These are phyloP conservation scores for Phengaris arion DNA, from an alignment of 2,888 invertebrate genomes.

Conservation along the genomic window DNA sequence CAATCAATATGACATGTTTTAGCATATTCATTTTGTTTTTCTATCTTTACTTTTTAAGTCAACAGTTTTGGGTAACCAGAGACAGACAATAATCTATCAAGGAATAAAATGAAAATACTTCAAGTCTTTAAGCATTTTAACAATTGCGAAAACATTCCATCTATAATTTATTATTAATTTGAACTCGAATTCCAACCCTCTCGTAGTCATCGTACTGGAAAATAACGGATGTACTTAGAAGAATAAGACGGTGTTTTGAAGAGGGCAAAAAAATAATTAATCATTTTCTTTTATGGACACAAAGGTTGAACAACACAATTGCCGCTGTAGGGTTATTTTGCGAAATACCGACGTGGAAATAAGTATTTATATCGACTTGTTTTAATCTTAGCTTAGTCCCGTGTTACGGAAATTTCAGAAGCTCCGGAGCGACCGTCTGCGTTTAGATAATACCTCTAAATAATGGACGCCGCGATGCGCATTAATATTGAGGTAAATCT, in stretches of 20 bases:
- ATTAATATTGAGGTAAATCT: constrained; percentile 79
- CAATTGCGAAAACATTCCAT: constrained; percentile 46
- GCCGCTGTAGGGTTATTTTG: constrained; percentile 66
- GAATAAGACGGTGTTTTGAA: constrained; percentile 77
- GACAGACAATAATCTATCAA: neutral
- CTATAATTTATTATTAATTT: constrained; percentile 74
- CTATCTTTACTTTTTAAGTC: neutral
- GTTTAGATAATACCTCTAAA: constrained; percentile 71
- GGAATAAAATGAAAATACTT: neutral
- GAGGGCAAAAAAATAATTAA: constrained; percentile 77
- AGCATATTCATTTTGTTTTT: neutral
- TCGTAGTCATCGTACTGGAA: constrained; percentile 74
- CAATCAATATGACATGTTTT: no score
- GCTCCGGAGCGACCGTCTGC: constrained; percentile 54
- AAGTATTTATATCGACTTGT: constrained; percentile 21
- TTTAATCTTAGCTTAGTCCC: constrained; percentile 30
- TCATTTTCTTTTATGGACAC: constrained; percentile 71
- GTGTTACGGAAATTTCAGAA: constrained; percentile 40
- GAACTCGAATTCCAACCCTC: constrained; percentile 67
- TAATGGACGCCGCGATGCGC: constrained; percentile 75
- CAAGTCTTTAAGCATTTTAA: constrained; percentile 26
- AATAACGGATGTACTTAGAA: constrained; percentile 78
- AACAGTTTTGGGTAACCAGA: neutral
- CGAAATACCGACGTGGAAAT: constrained; percentile 40
- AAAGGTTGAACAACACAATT: constrained; percentile 74